Base-by-base conservation (phyloP, 2,888 invertebrate genomes). In the Cantharis rufa region DNA sequence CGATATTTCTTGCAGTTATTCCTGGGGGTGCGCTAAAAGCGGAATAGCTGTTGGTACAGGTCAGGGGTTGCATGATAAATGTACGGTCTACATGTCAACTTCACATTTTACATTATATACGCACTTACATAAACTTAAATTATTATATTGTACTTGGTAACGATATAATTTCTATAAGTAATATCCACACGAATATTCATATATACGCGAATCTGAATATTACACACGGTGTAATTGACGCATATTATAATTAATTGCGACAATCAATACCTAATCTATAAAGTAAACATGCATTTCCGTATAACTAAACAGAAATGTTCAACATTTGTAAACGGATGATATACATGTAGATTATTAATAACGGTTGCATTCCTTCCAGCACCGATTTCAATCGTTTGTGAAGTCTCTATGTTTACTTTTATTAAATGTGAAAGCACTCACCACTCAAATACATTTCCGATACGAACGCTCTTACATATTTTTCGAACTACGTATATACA, bases 61-160 rank as follows among this genome's bases (percentile, higher is more conserved):
- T 83, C 83, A 80, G 72, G 81, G 80, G 80, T 79, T 76, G 80
- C 80, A 81, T 83, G 83, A 83, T 83, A 81, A 82, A 83, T 82
- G 83, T 79, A 79, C 78, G 79, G 78, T 80, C 80, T 81, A 79
- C 82, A 78, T 81, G 82, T 82, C 82, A 82, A 82, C 82, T 82
- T 80, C 82, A 82, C 81, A 81, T 81, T 78, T 78, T 75, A 70
- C 81, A 76, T 80, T 81, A 80, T 81, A 78, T 81, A 82, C 81
- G 81, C 82, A 81, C 81, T 81, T 79, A 73, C 78, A 69, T 80
- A 76, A 77, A 77, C 76, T 78, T 80, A 79, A 81, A 81, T 81
- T 78, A 78, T 71, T 75, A 69, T 71, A 63, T 70, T 69, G 69
- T 72, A 32, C 71, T 74, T 64, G 62, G 61, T 63, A 75, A 74